Evolutionary conservation across 2,888 invertebrate genomes (phyloP).

Genomic region (Patella ulyssiponensis): DNA sequence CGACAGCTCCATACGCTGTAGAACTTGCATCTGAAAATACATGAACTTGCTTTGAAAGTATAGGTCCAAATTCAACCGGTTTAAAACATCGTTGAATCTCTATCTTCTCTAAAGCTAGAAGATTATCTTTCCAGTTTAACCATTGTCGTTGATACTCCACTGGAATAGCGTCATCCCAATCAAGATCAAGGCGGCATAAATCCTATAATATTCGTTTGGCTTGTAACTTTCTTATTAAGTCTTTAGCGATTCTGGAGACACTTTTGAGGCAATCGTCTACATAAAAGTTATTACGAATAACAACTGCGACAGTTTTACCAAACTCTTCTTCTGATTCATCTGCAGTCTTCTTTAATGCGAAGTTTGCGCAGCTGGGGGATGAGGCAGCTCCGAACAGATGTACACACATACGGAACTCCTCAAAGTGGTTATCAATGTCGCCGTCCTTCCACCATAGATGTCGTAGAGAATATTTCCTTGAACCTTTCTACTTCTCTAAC

Average conservation of each 20-base stretch:
- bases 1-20: slow-evolving; percentile 17
- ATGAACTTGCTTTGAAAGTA: slow-evolving; percentile 1
- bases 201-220: slow-evolving; percentile 12
- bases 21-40: slow-evolving; percentile 24
- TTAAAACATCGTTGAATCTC: slow-evolving; percentile 12
- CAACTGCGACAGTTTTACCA: not conserved
- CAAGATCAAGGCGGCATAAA: not conserved
- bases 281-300: slow-evolving; percentile 13
- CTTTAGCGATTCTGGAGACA: not conserved
- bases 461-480: slow-evolving; percentile 4
- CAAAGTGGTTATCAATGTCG: not conserved
- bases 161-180: slow-evolving; percentile 14
- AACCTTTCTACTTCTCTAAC: no score
- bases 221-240: slow-evolving; percentile 2
- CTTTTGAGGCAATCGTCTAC: slow-evolving; percentile 18
- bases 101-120: not conserved
- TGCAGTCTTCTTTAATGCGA: not conserved
- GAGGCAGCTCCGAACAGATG: slow-evolving; percentile 8
- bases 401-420: not conserved
- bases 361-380: slow-evolving; percentile 14
- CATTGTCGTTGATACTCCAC: slow-evolving; percentile 11
- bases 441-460: slow-evolving; percentile 22
- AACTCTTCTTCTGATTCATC: not conserved
- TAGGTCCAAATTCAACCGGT: slow-evolving; percentile 20
- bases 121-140: slow-evolving; percentile 8